These are phyloP conservation scores for Coelinius sp. DNA, from an alignment of 2,888 invertebrate species.

Conservation along the genomic window DNA sequence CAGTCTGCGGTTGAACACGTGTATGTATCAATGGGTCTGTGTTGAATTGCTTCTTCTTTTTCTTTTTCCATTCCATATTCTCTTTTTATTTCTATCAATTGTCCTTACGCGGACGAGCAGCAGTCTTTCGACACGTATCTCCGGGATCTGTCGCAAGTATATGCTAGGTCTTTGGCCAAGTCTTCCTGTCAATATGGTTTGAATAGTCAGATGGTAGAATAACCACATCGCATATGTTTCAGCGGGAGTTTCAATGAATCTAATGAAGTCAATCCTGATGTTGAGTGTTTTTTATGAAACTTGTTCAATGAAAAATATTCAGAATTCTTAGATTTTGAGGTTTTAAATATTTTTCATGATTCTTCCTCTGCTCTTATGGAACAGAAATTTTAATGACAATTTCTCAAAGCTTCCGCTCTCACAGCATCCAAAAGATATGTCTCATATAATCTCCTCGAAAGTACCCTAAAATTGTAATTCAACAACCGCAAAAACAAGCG, in stretches of 20 bases:
- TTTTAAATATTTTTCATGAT: too few relatives aligned
- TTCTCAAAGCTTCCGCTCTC: too few relatives aligned
- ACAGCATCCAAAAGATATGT: not conserved
- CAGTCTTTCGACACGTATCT: conserved; percentile 11
- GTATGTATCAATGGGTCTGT: conserved; percentile 42
- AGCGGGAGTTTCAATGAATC: not conserved
- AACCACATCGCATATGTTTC: conserved; percentile 15
- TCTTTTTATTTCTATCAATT: conserved; percentile 35
- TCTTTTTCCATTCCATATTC: conserved; percentile 10
- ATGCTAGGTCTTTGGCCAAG: not conserved
- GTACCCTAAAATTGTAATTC: not conserved
- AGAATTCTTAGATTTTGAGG: too few relatives aligned
- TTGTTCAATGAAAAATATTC: not conserved
- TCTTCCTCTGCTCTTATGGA: too few relatives aligned
- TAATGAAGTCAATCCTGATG: not conserved
- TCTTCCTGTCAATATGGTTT: conserved; percentile 20
- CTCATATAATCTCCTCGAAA: too few relatives aligned
- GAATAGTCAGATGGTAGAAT: conserved; percentile 8
- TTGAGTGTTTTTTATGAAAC: not conserved
- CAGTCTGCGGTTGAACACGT: conserved; percentile 44
- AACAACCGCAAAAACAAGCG: conserved; percentile 12
- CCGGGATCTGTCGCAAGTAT: not conserved
- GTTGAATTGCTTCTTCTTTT: conserved; percentile 35
- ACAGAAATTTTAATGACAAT: too few relatives aligned
- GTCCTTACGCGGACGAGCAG: conserved; percentile 3